These are phyloP conservation scores for Antechinus flavipes DNA, from an alignment of 2,113 vertebrate species.

Conservation along the genomic window DNA sequence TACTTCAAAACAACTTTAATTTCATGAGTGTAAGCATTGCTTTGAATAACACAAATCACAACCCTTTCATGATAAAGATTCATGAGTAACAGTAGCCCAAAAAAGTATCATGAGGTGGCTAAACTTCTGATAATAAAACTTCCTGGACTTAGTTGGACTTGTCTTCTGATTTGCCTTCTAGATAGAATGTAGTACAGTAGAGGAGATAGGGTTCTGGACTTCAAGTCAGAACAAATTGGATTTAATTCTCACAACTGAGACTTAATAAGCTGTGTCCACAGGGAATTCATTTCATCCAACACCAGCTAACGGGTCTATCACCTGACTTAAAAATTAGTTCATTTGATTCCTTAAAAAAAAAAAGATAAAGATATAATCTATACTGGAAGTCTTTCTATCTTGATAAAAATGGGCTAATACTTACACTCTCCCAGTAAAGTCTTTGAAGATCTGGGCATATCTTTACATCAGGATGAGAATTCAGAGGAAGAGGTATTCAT, in stretches of 20 bases:
- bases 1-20: background rate
- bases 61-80: background rate
- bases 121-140: background rate
- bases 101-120: background rate
- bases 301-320: background rate
- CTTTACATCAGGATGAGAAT: background rate
- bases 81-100: background rate
- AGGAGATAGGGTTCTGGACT: background rate
- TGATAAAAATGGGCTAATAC: background rate
- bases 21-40: background rate
- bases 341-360: background rate
- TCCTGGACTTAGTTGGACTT: background rate
- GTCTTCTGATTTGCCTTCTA: background rate
- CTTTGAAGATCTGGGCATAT: background rate
- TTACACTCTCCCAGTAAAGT: background rate
- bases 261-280: background rate
- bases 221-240: background rate
- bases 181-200: background rate
- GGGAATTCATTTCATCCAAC: background rate
- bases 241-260: background rate
- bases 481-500: background rate
- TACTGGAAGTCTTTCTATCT: background rate
- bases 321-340: background rate
- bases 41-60: background rate
- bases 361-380: background rate